phyloP scores from a whole-genome alignment of 2,888 invertebrate genomes.

The Diarsia mendica region DNA sequence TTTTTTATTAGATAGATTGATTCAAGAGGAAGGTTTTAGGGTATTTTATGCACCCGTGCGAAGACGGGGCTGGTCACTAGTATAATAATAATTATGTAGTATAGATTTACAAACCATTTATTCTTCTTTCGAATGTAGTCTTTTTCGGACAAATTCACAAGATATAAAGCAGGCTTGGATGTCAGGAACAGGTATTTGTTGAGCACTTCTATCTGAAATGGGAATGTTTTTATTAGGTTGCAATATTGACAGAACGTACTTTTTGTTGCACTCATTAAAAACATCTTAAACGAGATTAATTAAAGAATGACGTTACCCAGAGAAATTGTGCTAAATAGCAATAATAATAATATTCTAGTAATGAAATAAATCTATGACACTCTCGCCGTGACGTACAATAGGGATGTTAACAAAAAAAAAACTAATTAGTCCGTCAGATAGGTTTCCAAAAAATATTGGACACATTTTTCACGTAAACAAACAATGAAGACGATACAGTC shows the following conservation, averaged over 20 bases:
- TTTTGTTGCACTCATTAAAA: neutral
- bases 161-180: conserved; percentile 98
- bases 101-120: conserved; percentile 93
- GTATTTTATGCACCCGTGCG: too few relatives aligned
- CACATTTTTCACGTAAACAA: too few relatives aligned
- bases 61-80: too few relatives aligned
- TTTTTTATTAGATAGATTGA: too few relatives aligned
- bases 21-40: too few relatives aligned
- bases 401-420: too few relatives aligned
- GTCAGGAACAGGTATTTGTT: conserved; percentile 99
- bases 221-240: conserved; percentile 4
- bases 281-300: neutral
- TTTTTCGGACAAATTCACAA: conserved; percentile 99
- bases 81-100: too few relatives aligned
- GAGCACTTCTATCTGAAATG: conserved; percentile 96
- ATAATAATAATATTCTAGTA: neutral
- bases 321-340: neutral
- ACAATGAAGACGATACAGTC: too few relatives aligned
- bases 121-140: conserved; percentile 99
- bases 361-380: neutral
- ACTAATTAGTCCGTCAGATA: too few relatives aligned
- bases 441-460: too few relatives aligned
- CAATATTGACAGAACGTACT: neutral
- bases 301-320: too few relatives aligned
- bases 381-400: too few relatives aligned